A percentile compares a stretch with the other conserved stretches of the same genome.
Evolutionary conservation across 2,113 vertebrate species (phyloP).

Genomic region (Oenanthe oenanthe): DNA sequence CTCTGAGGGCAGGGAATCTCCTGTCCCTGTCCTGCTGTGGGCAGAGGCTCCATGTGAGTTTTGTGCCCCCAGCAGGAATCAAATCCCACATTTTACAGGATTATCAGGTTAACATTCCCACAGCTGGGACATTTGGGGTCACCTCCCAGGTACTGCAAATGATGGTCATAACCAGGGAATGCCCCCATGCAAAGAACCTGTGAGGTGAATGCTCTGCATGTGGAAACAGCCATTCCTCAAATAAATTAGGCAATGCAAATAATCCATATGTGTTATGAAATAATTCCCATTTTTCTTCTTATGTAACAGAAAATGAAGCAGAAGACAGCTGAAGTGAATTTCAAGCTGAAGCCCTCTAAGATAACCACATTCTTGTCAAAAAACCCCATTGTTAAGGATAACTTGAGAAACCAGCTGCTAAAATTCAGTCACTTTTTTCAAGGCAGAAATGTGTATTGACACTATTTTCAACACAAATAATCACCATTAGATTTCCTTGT

Average conservation of each 20-base stretch:
- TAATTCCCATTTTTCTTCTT: background rate
- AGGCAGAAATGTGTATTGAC: background rate
- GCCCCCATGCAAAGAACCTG: accelerated
- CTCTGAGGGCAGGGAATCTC: background rate
- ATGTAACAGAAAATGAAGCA: background rate
- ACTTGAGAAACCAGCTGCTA: background rate
- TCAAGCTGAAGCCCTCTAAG: background rate
- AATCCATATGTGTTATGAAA: background rate
- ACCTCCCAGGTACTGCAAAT: background rate
- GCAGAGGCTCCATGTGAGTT: background rate
- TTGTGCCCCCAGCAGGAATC: background rate
- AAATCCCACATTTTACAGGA: background rate
- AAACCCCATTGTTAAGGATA: background rate
- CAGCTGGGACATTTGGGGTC: background rate
- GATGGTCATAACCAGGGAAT: background rate
- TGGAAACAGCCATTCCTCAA: background rate
- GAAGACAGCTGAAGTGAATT: background rate
- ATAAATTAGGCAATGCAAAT: background rate
- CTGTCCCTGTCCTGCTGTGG: accelerated
- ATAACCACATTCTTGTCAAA: background rate
- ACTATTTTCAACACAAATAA: background rate
- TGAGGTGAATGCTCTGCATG: background rate
- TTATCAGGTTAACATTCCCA: background rate
- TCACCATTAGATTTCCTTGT: background rate
- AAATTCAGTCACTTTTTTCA: constrained; percentile 2